These are phyloP conservation scores for Metopolophium dirhodum DNA, from an alignment of 1,140 invertebrate genomes.

Conservation along the genomic window DNA sequence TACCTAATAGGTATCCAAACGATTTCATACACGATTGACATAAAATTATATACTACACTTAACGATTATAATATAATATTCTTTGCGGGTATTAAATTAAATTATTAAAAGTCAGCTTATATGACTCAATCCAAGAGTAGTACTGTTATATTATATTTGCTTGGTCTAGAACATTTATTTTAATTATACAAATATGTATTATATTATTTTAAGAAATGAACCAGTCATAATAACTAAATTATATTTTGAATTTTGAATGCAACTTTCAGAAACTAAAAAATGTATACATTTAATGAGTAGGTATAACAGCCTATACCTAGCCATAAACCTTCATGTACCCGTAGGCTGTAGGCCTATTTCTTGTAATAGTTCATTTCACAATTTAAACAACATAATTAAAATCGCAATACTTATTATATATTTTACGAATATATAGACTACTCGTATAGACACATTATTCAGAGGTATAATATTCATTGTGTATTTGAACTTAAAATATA, in stretches of 20 bases:
- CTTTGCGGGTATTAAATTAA: no score
- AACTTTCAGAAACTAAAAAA: background rate
- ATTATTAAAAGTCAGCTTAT: background rate
- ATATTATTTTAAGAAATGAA: background rate
- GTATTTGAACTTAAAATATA: background rate
- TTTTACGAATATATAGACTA: background rate
- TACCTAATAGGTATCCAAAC: no score
- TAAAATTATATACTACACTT: no score
- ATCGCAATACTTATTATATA: background rate
- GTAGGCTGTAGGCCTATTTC: background rate
- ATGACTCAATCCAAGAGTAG: background rate
- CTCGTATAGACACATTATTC: background rate
- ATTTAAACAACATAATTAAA: background rate
- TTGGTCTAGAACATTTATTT: background rate
- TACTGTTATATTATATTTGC: background rate
- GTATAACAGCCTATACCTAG: background rate
- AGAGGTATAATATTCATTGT: background rate
- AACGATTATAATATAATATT: no score
- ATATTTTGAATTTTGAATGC: background rate
- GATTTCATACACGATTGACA: no score
- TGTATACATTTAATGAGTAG: background rate
- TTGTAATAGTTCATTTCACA: slow-evolving; percentile 6
- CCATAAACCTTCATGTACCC: background rate
- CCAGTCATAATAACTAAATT: background rate
- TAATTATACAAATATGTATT: background rate